Evolutionary conservation across 2,888 invertebrate genomes (phyloP), one percentile per base, ranked within the genome.

Genomic region (Caenorhabditis wallacei): DNA sequence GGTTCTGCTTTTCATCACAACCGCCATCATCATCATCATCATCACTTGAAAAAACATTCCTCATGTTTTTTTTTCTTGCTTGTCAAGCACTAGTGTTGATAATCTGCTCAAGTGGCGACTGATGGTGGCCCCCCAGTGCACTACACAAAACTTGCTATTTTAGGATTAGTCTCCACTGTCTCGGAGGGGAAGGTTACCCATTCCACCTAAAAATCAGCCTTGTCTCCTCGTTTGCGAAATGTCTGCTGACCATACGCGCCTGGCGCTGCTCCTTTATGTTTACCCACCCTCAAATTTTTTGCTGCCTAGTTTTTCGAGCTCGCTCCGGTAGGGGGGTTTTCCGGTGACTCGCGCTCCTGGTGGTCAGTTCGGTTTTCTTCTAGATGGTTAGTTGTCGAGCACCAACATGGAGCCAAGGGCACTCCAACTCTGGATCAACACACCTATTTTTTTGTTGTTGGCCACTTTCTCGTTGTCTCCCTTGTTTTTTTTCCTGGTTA

Each of bases 141-240:
- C 64, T 74, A 66, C 68, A 76, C 61, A 69, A n/a, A n/a, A 61
- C 46, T 56, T 54, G 75, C 78, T 78, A 78, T 78, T 78, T 78
- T 78, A 43, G 78, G 78, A 69, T 78, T 54, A 69, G 69, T 69
- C 30, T 30, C 30, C 8, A n/a, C 68, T 66, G 64, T 30, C 51
- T 64, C 64, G 30, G 61, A 22, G 13, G 26, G n/a, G 37, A n/a
- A n/a, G 20, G 48, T 5, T 13, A 8, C n/a, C n/a, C n/a, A n/a
- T n/a, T n/a, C n/a, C n/a, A n/a, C n/a, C 66, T 46, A 43, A 68
- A 78, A 78, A 69, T 78, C 69, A 78, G 78, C 76, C 76, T 76
- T 59, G 35, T 53, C 51, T 51, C 30, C 26, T 30, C 51, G 53
- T n/a, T n/a, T n/a, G n/a, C n/a, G n/a, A n/a, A 51, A 66, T 63